A percentile compares a stretch with the other conserved stretches of the same genome.
Evolutionary conservation across 2,888 invertebrate species (phyloP).

Genomic region (Drosophila sordidula): DNA sequence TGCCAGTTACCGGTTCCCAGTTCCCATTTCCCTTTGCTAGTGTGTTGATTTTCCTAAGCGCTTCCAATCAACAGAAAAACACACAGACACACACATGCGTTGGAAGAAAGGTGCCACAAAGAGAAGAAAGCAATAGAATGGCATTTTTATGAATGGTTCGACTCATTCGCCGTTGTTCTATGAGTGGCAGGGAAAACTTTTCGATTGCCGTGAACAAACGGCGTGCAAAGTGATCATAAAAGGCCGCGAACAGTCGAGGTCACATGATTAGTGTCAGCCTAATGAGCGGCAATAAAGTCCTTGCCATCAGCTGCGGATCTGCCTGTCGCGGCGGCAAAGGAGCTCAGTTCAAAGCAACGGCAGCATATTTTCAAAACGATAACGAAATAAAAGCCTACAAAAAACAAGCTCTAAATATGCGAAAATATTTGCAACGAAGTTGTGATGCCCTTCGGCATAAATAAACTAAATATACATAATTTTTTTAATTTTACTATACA

Average conservation of each 20-base stretch:
- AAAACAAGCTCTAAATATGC: not conserved
- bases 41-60: slow-evolving; percentile 67
- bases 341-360: slow-evolving; percentile 45
- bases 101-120: slow-evolving; percentile 71
- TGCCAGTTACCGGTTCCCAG: slow-evolving; percentile 46
- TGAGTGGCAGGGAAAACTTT: slow-evolving; percentile 45
- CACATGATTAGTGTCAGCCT: slow-evolving; percentile 75
- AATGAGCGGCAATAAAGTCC: slow-evolving; percentile 31
- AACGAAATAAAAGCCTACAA: slow-evolving; percentile 18
- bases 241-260: slow-evolving; percentile 69
- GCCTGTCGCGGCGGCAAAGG: slow-evolving; percentile 41
- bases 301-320: slow-evolving; percentile 32
- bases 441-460: slow-evolving; percentile 7
- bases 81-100: not conserved
- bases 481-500: too few relatives aligned
- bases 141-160: slow-evolving; percentile 76
- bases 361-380: slow-evolving; percentile 38
- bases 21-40: slow-evolving; percentile 54
- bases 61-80: slow-evolving; percentile 49
- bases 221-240: slow-evolving; percentile 70
- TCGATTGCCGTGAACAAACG: slow-evolving; percentile 57
- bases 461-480: not conserved
- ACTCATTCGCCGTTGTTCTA: slow-evolving; percentile 29
- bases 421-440: not conserved
- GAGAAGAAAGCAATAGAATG: slow-evolving; percentile 72